phyloP scores from a whole-genome alignment of 2,113 vertebrate genomes.

The Isurus oxyrinchus region DNA sequence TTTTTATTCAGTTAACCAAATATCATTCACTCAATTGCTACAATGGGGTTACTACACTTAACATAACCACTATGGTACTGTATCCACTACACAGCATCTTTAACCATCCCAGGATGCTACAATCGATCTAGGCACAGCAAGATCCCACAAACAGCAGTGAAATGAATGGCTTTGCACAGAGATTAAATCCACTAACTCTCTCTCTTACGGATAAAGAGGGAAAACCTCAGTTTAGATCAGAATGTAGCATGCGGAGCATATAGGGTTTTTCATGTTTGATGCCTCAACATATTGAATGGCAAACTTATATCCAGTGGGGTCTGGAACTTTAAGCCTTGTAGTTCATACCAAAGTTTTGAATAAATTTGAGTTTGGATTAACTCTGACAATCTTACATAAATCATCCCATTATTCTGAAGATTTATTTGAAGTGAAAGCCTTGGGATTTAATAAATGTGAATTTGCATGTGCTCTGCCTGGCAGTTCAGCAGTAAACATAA shows the following conservation, averaged over 20 bases:
- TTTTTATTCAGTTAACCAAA: no score
- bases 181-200: not conserved
- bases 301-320: not conserved
- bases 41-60: no score
- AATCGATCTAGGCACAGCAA: not conserved
- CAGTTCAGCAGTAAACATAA: not conserved
- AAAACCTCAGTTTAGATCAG: not conserved
- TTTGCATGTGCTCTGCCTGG: not conserved
- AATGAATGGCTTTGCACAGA: not conserved
- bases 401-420: not conserved
- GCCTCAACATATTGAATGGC: not conserved
- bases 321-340: not conserved
- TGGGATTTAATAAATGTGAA: not conserved
- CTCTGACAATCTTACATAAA: not conserved
- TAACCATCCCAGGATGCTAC: not conserved
- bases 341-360: not conserved
- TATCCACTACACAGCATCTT: not conserved
- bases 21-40: no score
- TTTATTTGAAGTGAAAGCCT: constrained; percentile 16
- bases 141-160: not conserved
- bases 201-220: not conserved
- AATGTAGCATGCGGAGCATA: not conserved
- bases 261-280: no score
- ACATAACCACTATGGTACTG: no score
- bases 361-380: not conserved